Base-by-base conservation (phyloP, 2,888 invertebrate genomes). In the Mystacides longicornis region DNA sequence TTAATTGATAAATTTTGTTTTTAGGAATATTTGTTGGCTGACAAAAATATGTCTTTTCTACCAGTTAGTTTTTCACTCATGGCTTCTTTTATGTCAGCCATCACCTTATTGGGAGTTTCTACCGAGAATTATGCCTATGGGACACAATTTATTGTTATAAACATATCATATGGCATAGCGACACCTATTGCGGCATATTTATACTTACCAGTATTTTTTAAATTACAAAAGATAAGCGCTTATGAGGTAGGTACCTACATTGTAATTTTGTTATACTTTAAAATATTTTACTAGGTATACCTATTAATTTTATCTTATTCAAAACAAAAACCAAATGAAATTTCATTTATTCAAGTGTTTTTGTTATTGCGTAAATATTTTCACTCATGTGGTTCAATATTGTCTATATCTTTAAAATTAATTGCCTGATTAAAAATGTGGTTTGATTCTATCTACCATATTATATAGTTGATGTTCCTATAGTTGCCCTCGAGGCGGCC, bases 51-150 rank as follows among this genome's bases (percentile, higher is more conserved):
- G 87, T 81, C 86, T 4, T 78, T 89, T 63, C 68, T 77, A 5
- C 91, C 93, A 0, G 90, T 94, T 1, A 87, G 92, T 3, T 88
- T 93, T 61, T 93, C 93, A 2, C 71, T 94, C 56, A 91, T 93
- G 87, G 92, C 93, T n/a, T 91, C 92, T 42, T 93, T 93, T 68
- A 90, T 94, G 87, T 93, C 93, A 1, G 91, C 93, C 27, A 83
- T 94, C 52, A 90, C 92, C 0, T 69, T 94, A 42, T 75, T 95
- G n/a, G 94, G 94, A 16, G 89, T 93, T 2, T 89, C 92, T 27
- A 82, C 88, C 51, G 94, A 95, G 71, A 89, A 85, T 68, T 94
- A 93, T 70, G 83, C 83, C 63, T 87, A 81, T 66, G 93, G 93
- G 51, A 83, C 89, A 61, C 85, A 87, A 67, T 92, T 93, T 70